Conservation (phyloP, 2,113 vertebrate genomes). For the Isurus oxyrinchus region DNA sequence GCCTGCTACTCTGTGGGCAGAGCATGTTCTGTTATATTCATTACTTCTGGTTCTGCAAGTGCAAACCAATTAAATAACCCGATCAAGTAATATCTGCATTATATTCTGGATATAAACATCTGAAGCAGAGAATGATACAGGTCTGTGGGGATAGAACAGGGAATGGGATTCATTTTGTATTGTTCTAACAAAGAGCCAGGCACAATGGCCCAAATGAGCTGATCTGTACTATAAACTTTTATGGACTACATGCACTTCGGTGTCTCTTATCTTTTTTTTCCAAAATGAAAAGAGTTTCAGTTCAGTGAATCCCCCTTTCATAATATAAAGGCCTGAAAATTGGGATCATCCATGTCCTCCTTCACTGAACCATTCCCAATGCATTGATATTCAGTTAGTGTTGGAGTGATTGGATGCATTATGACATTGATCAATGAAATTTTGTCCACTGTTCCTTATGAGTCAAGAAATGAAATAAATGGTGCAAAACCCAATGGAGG, state of each 20-base stretch:
- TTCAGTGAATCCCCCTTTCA: not conserved
- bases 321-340: not conserved
- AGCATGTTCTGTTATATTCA: not conserved
- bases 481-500: not conserved
- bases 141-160: not conserved
- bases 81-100: not conserved
- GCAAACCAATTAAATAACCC: not conserved
- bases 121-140: not conserved
- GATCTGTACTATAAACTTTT: not conserved
- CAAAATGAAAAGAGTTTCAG: not conserved
- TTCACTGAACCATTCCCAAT: not conserved
- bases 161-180: not conserved
- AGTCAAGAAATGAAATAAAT: not conserved
- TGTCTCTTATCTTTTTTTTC: not conserved
- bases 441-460: not conserved
- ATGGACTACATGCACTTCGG: not conserved
- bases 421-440: not conserved
- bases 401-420: not conserved
- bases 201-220: not conserved
- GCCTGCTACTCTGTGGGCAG: not conserved
- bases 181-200: not conserved
- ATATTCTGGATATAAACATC: not conserved
- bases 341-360: not conserved
- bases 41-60: not conserved
- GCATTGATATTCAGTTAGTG: not conserved